A percentile compares a stretch with the other conserved stretches of the same genome.
Conservation (phyloP, 2,888 invertebrate species). For the Sphecodes monilicornis region DNA sequence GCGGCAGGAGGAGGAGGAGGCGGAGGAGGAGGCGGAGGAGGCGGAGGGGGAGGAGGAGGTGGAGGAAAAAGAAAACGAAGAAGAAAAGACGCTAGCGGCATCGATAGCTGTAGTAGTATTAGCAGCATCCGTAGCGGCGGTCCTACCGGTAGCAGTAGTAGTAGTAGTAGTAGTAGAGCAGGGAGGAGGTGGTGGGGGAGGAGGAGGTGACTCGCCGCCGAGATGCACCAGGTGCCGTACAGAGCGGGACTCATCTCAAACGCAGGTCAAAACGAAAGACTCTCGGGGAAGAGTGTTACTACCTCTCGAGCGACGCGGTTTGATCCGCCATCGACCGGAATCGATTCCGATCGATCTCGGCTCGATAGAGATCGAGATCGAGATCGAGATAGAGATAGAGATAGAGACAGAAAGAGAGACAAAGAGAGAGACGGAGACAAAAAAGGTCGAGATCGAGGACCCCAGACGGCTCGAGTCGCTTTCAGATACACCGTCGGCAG, state of each 20-base stretch:
- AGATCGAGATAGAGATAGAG: background rate
- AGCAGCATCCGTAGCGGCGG: slow-evolving; percentile 8
- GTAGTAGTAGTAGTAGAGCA: slow-evolving; percentile 33
- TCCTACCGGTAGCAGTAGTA: slow-evolving; percentile 19
- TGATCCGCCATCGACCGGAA: slow-evolving; percentile 34
- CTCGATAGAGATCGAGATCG: background rate
- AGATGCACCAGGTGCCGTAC: slow-evolving; percentile 79
- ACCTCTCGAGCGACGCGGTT: slow-evolving; percentile 5
- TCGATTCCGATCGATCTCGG: slow-evolving; percentile 31
- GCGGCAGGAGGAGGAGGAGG: background rate
- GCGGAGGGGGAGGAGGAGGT: background rate
- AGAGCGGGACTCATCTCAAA: slow-evolving; percentile 70
- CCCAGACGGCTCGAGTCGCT: slow-evolving; percentile 34
- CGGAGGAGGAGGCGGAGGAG: background rate
- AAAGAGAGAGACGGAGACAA: too few species aligned
- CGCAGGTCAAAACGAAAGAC: slow-evolving; percentile 62
- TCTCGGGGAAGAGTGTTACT: slow-evolving; percentile 20
- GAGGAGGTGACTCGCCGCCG: slow-evolving; percentile 82
- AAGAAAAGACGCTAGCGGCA: background rate
- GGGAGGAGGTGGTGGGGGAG: slow-evolving; percentile 69
- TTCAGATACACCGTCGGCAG: slow-evolving; percentile 28
- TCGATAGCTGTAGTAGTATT: background rate
- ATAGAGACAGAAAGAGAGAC: background rate
- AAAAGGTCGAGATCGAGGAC: background rate
- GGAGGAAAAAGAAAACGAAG: slow-evolving; percentile 4